These are phyloP conservation scores for Tachuris rubrigastra DNA, from an alignment of 2,113 vertebrate species.

Conservation along the genomic window DNA sequence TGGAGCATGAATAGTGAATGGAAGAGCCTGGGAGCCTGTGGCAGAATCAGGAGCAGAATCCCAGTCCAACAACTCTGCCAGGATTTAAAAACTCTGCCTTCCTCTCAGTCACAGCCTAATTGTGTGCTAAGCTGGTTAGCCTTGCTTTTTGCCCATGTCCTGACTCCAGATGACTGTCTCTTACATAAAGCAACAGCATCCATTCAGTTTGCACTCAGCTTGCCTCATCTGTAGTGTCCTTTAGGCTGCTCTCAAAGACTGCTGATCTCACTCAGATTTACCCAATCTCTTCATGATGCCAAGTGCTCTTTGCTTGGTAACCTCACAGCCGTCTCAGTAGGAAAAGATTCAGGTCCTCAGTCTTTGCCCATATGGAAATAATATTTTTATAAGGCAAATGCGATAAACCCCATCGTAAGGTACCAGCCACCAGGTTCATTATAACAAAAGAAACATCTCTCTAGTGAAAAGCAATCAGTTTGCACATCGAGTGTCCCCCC, in stretches of 20 bases:
- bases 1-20: background rate
- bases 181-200: background rate
- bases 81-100: constrained; percentile 11
- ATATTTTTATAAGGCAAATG: background rate
- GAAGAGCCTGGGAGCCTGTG: background rate
- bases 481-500: background rate
- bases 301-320: background rate
- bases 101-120: background rate
- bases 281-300: background rate
- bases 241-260: background rate
- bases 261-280: background rate
- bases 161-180: background rate
- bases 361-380: background rate
- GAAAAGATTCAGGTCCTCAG: background rate
- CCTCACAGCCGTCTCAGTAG: background rate
- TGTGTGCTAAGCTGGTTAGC: background rate
- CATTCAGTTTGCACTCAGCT: background rate
- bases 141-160: background rate
- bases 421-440: background rate
- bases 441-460: background rate
- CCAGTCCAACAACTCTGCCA: background rate
- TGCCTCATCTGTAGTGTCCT: background rate
- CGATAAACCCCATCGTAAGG: background rate
- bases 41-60: background rate
- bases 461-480: background rate